Conservation (phyloP, 92 coral and sea anemone species). For the Phenganax marumi region DNA sequence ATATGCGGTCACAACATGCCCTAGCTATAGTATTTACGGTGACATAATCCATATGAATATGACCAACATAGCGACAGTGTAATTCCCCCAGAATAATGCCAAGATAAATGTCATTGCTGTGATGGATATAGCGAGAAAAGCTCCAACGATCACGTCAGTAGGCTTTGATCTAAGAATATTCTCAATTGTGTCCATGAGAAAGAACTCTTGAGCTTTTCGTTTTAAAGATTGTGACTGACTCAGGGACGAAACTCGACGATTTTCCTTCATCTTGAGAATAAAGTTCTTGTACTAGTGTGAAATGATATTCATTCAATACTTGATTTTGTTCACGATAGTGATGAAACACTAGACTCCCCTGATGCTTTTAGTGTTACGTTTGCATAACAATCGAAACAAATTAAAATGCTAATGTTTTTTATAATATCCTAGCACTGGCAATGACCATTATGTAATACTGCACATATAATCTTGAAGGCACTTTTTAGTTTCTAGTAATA, state of each 20-base stretch:
- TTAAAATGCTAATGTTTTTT: neutral
- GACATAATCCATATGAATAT: constrained; percentile 81
- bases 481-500: too few species aligned
- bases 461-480: too few species aligned
- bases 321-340: neutral
- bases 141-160: constrained; percentile 67
- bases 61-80: constrained; percentile 76
- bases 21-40: neutral
- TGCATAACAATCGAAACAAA: constrained; percentile 14
- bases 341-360: neutral
- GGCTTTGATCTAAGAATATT: constrained; percentile 71
- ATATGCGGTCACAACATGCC: neutral
- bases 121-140: constrained; percentile 64
- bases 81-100: constrained; percentile 80
- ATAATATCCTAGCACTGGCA: too few species aligned
- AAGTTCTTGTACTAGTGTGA: neutral
- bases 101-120: constrained; percentile 72
- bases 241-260: constrained; percentile 11
- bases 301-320: neutral
- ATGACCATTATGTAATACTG: too few species aligned
- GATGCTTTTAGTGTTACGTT: neutral
- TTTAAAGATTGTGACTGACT: neutral
- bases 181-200: constrained; percentile 78
- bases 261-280: constrained; percentile 33
- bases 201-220: constrained; percentile 64